These are phyloP conservation scores for Melanophora roralis DNA, from an alignment of 2,888 invertebrate species.

Conservation along the genomic window DNA sequence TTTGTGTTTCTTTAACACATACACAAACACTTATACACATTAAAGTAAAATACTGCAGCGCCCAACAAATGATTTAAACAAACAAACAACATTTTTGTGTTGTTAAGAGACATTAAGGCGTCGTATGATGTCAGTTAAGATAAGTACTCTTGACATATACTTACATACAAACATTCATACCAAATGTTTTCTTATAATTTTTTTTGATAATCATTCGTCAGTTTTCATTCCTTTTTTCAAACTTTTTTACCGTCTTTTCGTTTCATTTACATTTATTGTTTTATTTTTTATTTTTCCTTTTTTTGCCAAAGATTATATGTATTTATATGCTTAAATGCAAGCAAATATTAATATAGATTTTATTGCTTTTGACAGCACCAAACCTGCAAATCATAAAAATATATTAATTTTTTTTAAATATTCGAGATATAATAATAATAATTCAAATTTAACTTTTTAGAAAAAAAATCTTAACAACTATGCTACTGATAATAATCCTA, in stretches of 20 bases:
- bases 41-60: not conserved
- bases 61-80: constrained; percentile 24
- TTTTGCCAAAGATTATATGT: constrained; percentile 27
- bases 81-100: constrained; percentile 29
- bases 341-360: no score
- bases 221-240: not conserved
- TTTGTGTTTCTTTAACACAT: not conserved
- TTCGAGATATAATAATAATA: no score
- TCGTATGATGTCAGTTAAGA: constrained; percentile 58
- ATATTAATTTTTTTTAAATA: no score
- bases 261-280: not conserved
- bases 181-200: constrained; percentile 17
- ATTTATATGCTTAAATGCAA: constrained; percentile 28
- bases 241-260: constrained; percentile 3
- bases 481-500: no score
- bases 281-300: constrained; percentile 11
- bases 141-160: constrained; percentile 54
- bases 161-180: constrained; percentile 15
- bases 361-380: no score
- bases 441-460: no score
- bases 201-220: not conserved
- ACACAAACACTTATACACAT: not conserved
- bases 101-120: constrained; percentile 62
- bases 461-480: no score
- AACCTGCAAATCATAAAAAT: no score